Percentiles rank a stretch among this genome's conserved stretches.
phyloP scores from a whole-genome alignment of 2,888 invertebrate genomes.

The Venusia cambrica region DNA sequence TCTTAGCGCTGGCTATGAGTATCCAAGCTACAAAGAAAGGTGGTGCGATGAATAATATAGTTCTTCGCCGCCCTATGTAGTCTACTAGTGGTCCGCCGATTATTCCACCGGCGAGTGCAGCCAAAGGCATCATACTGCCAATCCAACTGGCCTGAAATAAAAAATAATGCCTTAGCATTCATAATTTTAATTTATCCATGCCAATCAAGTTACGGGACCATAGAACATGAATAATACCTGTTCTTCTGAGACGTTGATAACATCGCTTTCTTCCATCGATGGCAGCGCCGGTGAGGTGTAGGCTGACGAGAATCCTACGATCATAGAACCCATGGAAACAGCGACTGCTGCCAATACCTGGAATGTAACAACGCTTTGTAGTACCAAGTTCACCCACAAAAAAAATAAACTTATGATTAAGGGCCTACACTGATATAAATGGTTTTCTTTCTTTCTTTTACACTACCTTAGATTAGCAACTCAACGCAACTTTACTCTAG shows the following conservation, averaged over 20 bases:
- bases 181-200: neutral
- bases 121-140: slow-evolving; percentile 92
- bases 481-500: too few relatives aligned
- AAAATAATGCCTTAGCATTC: slow-evolving; percentile 4
- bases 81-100: slow-evolving; percentile 92
- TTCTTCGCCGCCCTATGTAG: slow-evolving; percentile 90
- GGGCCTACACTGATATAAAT: too few relatives aligned
- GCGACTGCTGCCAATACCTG: slow-evolving; percentile 92
- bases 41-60: slow-evolving; percentile 88
- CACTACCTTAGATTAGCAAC: too few relatives aligned
- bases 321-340: slow-evolving; percentile 93
- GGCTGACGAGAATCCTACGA: slow-evolving; percentile 92
- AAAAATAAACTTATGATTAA: too few relatives aligned
- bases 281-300: slow-evolving; percentile 94
- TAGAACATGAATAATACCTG: too few relatives aligned
- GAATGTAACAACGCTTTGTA: slow-evolving; percentile 46
- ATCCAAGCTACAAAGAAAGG: slow-evolving; percentile 93
- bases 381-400: too few relatives aligned
- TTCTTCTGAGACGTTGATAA: slow-evolving; percentile 80
- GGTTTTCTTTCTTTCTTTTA: too few relatives aligned
- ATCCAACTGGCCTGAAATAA: slow-evolving; percentile 89
- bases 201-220: too few relatives aligned
- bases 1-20: slow-evolving; percentile 87
- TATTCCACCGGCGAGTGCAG: slow-evolving; percentile 92
- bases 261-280: slow-evolving; percentile 84